Conservation (phyloP, 2,797 vertebrate species). For the Megalops cyprinoides region DNA sequence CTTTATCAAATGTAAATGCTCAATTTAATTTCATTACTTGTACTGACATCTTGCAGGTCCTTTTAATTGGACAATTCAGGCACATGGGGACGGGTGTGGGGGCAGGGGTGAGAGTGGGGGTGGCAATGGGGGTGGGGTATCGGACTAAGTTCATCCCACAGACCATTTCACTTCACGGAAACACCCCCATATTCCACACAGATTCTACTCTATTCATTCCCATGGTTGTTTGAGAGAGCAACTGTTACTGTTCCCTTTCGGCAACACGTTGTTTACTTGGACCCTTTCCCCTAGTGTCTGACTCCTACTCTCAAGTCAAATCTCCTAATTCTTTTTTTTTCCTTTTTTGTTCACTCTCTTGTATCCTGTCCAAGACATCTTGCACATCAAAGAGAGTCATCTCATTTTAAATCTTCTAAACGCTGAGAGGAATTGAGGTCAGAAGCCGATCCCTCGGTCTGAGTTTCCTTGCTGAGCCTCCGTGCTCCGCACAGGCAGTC, state of each 20-base stretch:
- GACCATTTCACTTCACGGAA: no score
- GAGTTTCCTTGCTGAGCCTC: conserved; percentile 51
- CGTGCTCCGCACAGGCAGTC: conserved; percentile 34
- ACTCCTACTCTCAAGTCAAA: conserved; percentile 47
- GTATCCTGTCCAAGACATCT: conserved; percentile 61
- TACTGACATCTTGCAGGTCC: no score
- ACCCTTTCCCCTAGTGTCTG: conserved; percentile 37
- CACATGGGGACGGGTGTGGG: no score
- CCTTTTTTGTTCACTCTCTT: conserved; percentile 37
- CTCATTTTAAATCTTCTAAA: conserved; percentile 62
- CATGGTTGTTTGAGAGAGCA: background rate
- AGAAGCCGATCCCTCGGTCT: conserved; percentile 52
- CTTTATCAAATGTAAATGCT: no score
- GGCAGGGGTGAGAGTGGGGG: no score
- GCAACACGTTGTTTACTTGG: conserved; percentile 38
- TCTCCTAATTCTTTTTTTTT: conserved; percentile 53
- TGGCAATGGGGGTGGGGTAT: no score
- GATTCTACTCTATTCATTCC: background rate
- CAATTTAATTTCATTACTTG: no score
- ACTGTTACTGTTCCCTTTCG: conserved; percentile 37
- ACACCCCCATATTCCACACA: background rate
- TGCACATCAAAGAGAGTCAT: conserved; percentile 66
- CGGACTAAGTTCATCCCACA: no score
- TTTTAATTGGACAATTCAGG: no score
- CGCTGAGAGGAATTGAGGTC: conserved; percentile 58